Conservation (phyloP, 2,888 invertebrate species). For the Linnaemya vulpina region DNA sequence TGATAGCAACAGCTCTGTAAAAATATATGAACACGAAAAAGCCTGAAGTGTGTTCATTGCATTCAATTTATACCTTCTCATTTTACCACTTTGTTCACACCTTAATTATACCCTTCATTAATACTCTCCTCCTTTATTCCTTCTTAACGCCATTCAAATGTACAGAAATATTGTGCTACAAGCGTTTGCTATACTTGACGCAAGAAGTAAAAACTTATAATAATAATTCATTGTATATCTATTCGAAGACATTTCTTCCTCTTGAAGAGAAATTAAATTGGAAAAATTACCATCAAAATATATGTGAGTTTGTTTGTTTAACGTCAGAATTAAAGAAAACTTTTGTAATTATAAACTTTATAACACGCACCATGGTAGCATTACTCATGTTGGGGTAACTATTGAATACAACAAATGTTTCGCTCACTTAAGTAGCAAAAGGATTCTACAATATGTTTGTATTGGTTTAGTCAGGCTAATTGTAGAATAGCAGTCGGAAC, state of each 20-base stretch:
- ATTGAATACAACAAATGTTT: too few species aligned
- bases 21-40: too few species aligned
- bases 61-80: neutral
- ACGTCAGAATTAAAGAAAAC: slow-evolving; percentile 64
- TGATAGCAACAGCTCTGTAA: too few species aligned
- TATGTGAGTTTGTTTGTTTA: neutral
- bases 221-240: neutral
- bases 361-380: slow-evolving; percentile 19
- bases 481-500: too few species aligned
- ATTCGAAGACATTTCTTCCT: neutral
- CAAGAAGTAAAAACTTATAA: neutral
- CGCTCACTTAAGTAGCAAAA: too few species aligned
- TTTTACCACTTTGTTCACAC: neutral
- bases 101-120: neutral
- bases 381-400: neutral
- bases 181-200: neutral
- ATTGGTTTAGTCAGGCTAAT: too few species aligned
- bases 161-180: neutral
- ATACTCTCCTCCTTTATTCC: neutral
- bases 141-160: neutral
- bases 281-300: neutral
- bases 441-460: too few species aligned
- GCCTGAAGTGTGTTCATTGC: neutral
- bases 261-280: neutral
- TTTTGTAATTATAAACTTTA: slow-evolving; percentile 71